These are phyloP conservation scores for Phoenicopterus ruber DNA, from an alignment of 2,113 vertebrate species.

Conservation along the genomic window DNA sequence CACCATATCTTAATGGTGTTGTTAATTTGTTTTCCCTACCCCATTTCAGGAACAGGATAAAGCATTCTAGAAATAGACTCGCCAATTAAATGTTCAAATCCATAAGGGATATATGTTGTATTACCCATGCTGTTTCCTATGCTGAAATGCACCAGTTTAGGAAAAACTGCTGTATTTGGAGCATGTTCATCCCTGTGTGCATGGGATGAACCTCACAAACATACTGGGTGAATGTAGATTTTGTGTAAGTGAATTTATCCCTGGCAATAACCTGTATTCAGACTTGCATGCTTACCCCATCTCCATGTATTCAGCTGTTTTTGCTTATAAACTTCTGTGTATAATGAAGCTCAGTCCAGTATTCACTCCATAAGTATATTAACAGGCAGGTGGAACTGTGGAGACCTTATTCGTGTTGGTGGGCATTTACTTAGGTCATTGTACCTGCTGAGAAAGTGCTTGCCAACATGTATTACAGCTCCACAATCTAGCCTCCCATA, in stretches of 20 bases:
- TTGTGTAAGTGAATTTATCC: neutral
- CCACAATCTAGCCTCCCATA: neutral
- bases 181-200: neutral
- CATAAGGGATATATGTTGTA: neutral
- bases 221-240: neutral
- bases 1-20: neutral
- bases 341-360: neutral
- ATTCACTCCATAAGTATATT: neutral
- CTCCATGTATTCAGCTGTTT: neutral
- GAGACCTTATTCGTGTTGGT: neutral
- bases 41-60: neutral
- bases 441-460: conserved; percentile 1
- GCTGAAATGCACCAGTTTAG: neutral
- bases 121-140: neutral
- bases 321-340: neutral
- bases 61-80: neutral
- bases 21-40: neutral
- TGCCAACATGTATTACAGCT: neutral
- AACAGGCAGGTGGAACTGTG: neutral
- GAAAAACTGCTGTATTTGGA: neutral
- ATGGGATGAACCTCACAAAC: neutral
- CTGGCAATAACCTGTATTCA: neutral
- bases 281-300: neutral
- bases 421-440: conserved; percentile 12
- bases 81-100: neutral